A percentile compares a stretch with the other conserved stretches of the same genome.
These are phyloP conservation scores for Eulemur coronatus DNA, from an alignment of 2,797 vertebrate genomes.

Conservation along the genomic window DNA sequence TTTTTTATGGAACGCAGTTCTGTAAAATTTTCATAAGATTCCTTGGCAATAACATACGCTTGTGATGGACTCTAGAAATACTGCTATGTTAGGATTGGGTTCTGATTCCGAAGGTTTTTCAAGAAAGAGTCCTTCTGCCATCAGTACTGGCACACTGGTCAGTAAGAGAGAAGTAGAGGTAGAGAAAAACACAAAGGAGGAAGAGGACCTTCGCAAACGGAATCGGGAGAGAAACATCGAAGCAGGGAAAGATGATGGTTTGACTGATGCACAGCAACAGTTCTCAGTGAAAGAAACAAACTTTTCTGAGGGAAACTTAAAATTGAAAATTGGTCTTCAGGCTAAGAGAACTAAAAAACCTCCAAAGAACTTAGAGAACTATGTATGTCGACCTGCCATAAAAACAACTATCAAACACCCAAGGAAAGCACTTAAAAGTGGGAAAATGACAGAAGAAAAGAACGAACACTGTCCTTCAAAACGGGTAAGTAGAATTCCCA, in stretches of 20 bases:
- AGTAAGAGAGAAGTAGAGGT: slow-evolving; percentile 81
- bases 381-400: slow-evolving; percentile 96
- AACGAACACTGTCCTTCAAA: slow-evolving; percentile 83
- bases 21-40: slow-evolving; percentile 78
- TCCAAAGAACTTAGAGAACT: slow-evolving; percentile 98
- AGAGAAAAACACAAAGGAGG: slow-evolving; percentile 79
- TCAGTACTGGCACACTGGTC: slow-evolving; percentile 77
- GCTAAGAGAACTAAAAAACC: slow-evolving; percentile 98
- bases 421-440: slow-evolving; percentile 82
- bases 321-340: slow-evolving; percentile 94
- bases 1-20: slow-evolving; percentile 76
- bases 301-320: slow-evolving; percentile 93
- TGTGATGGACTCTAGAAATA: slow-evolving; percentile 89
- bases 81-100: slow-evolving; percentile 89
- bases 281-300: slow-evolving; percentile 97
- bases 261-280: slow-evolving; percentile 86
- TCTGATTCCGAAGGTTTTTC: slow-evolving; percentile 87
- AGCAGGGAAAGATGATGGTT: slow-evolving; percentile 63
- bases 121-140: slow-evolving; percentile 84
- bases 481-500: slow-evolving; percentile 80
- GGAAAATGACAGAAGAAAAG: slow-evolving; percentile 87
- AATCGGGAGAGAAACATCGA: slow-evolving; percentile 63
- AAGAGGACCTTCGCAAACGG: slow-evolving; percentile 81
- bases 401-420: slow-evolving; percentile 92
- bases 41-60: slow-evolving; percentile 74